phyloP scores from a whole-genome alignment of 2,888 invertebrate species.

The Agrotis puta region DNA sequence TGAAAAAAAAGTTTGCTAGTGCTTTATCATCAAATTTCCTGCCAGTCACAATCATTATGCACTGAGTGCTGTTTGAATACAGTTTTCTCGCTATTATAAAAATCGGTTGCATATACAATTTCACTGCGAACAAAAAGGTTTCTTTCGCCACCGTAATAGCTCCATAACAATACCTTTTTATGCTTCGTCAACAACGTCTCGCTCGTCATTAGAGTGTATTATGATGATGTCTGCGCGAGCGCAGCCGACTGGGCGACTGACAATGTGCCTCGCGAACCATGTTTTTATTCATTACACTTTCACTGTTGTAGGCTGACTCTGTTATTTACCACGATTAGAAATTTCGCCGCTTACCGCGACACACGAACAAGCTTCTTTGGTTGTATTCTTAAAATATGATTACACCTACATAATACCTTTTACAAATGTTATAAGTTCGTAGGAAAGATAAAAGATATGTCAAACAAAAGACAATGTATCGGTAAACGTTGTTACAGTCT shows the following conservation, averaged over 20 bases:
- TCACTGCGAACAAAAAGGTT: constrained; percentile 50
- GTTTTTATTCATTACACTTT: constrained; percentile 76
- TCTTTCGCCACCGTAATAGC: constrained; percentile 55
- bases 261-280: constrained; percentile 66
- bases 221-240: constrained; percentile 54
- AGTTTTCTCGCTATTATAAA: constrained; percentile 32
- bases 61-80: constrained; percentile 18
- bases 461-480: constrained; percentile 32
- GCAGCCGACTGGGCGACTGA: constrained; percentile 67
- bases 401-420: constrained; percentile 32
- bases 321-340: constrained; percentile 75
- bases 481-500: constrained; percentile 12
- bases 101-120: constrained; percentile 44
- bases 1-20: not conserved
- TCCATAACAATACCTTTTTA: constrained; percentile 60
- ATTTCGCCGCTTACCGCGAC: constrained; percentile 70
- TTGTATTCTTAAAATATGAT: constrained; percentile 61
- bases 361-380: constrained; percentile 75
- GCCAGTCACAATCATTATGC: not conserved
- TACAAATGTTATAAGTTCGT: constrained; percentile 4
- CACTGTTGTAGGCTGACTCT: constrained; percentile 71
- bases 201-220: constrained; percentile 54
- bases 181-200: constrained; percentile 52
- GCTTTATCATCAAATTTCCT: not conserved
- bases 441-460: not conserved